Base-by-base conservation (phyloP, 2,113 vertebrate species). In the Alosa alosa region DNA sequence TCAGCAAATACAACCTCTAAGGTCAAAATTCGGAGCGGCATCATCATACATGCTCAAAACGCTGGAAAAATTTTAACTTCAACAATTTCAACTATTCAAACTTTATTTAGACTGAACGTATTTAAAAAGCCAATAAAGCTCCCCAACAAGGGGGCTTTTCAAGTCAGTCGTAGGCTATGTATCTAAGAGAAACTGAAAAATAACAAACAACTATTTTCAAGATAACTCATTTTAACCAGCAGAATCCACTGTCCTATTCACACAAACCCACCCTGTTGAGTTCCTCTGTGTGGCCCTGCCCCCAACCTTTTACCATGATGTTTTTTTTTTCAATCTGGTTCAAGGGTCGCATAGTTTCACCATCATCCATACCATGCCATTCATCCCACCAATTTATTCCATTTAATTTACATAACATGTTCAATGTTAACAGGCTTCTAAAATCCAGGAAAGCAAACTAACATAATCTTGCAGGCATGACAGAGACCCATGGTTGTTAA, bases 1-100 rank as follows among this genome's bases (percentile, higher is more conserved):
- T 50, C 84, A 83, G 81, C 49, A 83, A 87, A 87, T 81, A 78
- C 72, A 78, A 78, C 25, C 72, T 78, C 72, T 78, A 36, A 78
- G 45, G 47, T 36, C 41, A 47, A 84, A 45, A 15, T 47, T 81
- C 46, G 36, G 50, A 50, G 31, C 17, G 6, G 47, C 25, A 75
- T 44, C 25, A 75, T 44, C 64, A 39, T 20, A 18, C 64, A 50
- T 50, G 68, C 75, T 49, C 41, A 17, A 75, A 46, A 49, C 13
- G 31, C 25, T 6, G 13, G 9, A 39, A 78, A 13, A 78, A 36
- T 78, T 78, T 31, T 36, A 78, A 78, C 72, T 36, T 44, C 41
- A 44, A 44, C 41, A 44, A 36, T 41, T 78, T 31, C 68, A 78
- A 78, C 72, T 31, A 31, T 68, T 25, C 7, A 68, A 25, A 15